Conservation (phyloP, 2,888 invertebrate species). For the Phytoseiulus persimilis region DNA sequence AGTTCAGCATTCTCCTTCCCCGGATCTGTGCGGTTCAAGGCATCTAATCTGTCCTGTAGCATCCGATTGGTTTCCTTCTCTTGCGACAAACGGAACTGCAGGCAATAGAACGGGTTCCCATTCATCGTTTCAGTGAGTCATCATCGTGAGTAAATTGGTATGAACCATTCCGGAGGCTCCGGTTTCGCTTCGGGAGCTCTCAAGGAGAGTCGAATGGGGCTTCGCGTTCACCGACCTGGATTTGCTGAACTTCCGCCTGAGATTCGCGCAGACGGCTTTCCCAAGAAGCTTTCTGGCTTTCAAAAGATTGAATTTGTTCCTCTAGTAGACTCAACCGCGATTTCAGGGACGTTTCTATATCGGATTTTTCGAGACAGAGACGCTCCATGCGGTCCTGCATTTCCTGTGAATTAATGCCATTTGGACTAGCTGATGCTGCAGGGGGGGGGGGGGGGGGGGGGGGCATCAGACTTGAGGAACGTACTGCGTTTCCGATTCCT, state of each 20-base stretch:
- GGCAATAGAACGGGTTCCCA: neutral
- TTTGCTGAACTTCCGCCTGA: neutral
- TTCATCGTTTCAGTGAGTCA: too few relatives aligned
- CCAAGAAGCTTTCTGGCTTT: neutral
- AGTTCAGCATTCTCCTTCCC: slow-evolving; percentile 14
- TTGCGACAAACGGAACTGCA: slow-evolving; percentile 6
- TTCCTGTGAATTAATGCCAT: neutral
- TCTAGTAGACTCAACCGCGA: neutral
- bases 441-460: too few relatives aligned
- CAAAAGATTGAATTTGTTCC: neutral
- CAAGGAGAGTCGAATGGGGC: too few relatives aligned
- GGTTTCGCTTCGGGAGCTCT: too few relatives aligned
- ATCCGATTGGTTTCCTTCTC: slow-evolving; percentile 26
- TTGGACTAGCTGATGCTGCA: too few relatives aligned
- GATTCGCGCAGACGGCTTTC: slow-evolving; percentile 6
- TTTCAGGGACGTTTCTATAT: slow-evolving; percentile 16
- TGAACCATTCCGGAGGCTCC: too few relatives aligned
- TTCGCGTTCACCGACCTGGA: neutral
- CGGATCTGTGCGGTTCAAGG: neutral
- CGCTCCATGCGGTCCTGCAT: slow-evolving; percentile 17
- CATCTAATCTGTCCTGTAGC: slow-evolving; percentile 12
- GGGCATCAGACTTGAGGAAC: too few relatives aligned
- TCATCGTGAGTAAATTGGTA: too few relatives aligned
- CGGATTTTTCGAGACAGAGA: slow-evolving; percentile 18
- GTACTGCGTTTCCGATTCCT: too few relatives aligned